These are phyloP conservation scores for Platyrinchus mystaceus DNA, from an alignment of 2,797 vertebrate species.

Conservation along the genomic window DNA sequence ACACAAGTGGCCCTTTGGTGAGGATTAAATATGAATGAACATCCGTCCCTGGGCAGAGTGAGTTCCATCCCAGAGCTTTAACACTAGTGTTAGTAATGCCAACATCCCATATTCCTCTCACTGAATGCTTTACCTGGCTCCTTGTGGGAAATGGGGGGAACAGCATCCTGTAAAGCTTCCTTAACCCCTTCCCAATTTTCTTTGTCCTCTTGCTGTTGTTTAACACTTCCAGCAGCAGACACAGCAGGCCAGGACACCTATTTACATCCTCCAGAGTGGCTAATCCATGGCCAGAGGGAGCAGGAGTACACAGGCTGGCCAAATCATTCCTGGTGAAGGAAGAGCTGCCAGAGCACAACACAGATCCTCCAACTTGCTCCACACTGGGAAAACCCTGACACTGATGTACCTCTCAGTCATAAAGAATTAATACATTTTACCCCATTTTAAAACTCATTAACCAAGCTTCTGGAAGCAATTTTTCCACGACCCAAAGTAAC, in stretches of 20 bases:
- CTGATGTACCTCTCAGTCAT: background rate
- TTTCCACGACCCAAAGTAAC: slow-evolving; percentile 12
- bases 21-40: background rate
- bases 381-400: background rate
- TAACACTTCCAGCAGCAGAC: background rate
- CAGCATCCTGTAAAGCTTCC: background rate
- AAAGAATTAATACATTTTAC: slow-evolving; percentile 42
- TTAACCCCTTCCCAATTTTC: background rate
- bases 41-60: background rate
- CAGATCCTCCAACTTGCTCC: background rate
- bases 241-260: background rate
- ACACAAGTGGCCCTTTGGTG: rapidly evolving
- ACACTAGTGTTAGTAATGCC: background rate
- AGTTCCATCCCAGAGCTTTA: background rate
- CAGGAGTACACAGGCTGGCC: background rate
- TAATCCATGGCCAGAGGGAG: background rate
- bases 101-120: background rate
- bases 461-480: slow-evolving; percentile 12
- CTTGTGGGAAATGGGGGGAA: background rate
- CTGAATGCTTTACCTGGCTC: rapidly evolving
- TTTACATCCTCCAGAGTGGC: background rate
- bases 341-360: background rate
- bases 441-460: slow-evolving; percentile 29
- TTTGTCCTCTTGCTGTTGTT: background rate
- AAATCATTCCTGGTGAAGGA: background rate